These are phyloP conservation scores for Poliocrania exsul DNA, from an alignment of 2,797 vertebrate species.

Conservation along the genomic window DNA sequence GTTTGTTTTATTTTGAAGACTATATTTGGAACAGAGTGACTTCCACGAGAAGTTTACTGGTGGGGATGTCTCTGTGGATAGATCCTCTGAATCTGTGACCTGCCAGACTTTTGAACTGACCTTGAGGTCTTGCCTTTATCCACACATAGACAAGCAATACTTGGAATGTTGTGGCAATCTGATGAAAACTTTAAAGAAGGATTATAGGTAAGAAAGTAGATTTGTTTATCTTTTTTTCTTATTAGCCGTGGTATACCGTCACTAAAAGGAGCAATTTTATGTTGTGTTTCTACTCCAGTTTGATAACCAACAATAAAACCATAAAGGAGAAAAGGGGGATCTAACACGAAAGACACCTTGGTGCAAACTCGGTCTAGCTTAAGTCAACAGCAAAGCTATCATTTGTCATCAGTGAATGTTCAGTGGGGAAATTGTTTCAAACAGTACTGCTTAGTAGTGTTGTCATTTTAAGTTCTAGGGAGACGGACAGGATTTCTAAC, in stretches of 20 bases:
- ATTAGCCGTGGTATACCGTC: neutral
- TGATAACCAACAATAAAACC: neutral
- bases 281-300: neutral
- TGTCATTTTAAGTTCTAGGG: neutral
- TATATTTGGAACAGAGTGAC: constrained; percentile 95
- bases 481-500: neutral
- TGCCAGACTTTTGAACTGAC: constrained; percentile 98
- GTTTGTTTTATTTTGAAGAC: constrained; percentile 74
- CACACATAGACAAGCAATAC: constrained; percentile 93
- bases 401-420: neutral
- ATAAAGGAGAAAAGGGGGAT: neutral
- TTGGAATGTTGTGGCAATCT: constrained; percentile 95
- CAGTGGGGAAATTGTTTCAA: neutral
- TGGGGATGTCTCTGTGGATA: constrained; percentile 89
- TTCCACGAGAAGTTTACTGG: constrained; percentile 92
- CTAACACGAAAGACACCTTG: neutral
- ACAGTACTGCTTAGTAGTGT: neutral
- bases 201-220: constrained; percentile 85
- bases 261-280: neutral
- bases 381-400: neutral
- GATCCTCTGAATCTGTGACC: constrained; percentile 95
- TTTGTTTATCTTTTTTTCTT: neutral
- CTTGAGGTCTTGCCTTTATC: constrained; percentile 93
- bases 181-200: constrained; percentile 95
- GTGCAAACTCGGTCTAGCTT: neutral